Evolutionary conservation across 2,797 vertebrate species (phyloP), one percentile per base, ranked within the genome.

Genomic region (Lophius americanus): DNA sequence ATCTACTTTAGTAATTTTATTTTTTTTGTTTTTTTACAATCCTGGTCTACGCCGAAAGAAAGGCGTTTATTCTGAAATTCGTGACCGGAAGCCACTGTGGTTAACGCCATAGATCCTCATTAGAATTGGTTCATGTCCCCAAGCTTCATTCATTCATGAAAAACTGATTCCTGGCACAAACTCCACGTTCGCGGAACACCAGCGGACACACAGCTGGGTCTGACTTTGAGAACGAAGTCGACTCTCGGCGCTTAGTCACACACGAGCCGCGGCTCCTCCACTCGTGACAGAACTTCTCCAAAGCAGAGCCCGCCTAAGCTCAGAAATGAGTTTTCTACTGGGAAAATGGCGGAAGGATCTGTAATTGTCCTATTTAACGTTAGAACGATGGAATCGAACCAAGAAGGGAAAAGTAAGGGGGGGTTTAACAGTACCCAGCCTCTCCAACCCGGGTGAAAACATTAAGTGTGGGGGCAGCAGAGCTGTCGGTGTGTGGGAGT

Each of bases 131-230:
- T 68, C 46, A 46, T 8, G 9, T 14, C 35, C 38, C 73, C 51
- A 73, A 64, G 76, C 76, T 78, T 60, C 79, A 78, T 90, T 90
- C 86, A 89, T 88, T 88, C 76, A 79, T 44, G 14, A 77, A 70
- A 83, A 79, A 60, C 61, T 41, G 63, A 51, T n/a, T 72, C 33
- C 36, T 11, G 23, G 4, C 42, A 9, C 0, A 10, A 70, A 77
- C 66, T 48, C 7, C 38, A 33, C 13, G 46, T 51, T 13, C 0
- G 37, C 5, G 37, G 11, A n/a, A 9, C 6, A 13, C 0, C 38
- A 2, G 32, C 3, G 10, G 13, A 10, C 0, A 6, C 1, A 2
- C 4, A 3, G 8, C 1, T 5, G 50, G 14, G 51, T 53, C 51
- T 1, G 55, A 10, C 49, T 50, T 35, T 11, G 3, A 60, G 4